phyloP scores from a whole-genome alignment of 2,797 vertebrate genomes.

The Hapalemur alaotrensis region DNA sequence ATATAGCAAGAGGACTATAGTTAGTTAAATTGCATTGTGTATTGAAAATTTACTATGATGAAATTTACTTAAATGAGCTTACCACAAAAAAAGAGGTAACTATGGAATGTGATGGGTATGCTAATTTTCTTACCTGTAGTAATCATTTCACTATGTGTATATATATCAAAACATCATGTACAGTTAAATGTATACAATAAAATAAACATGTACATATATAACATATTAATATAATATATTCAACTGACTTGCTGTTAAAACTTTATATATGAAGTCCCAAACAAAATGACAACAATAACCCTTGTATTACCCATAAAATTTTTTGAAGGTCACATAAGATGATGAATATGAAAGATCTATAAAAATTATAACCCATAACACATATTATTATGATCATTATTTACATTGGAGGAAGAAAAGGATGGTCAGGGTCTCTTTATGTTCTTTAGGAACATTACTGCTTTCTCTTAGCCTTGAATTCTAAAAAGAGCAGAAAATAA shows the following conservation, averaged over 20 bases:
- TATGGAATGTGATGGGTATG: no score
- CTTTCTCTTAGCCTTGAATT: neutral
- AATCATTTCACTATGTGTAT: no score
- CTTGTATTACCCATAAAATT: neutral
- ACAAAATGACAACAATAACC: neutral
- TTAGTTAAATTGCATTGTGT: neutral
- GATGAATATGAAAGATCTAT: neutral
- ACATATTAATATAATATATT: neutral
- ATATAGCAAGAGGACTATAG: neutral
- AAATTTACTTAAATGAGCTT: neutral
- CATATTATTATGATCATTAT: neutral
- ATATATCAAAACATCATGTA: no score
- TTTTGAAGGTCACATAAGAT: neutral
- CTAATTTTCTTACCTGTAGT: no score
- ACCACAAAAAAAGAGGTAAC: neutral
- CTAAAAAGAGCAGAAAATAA: neutral
- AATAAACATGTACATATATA: no score
- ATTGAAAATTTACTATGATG: neutral
- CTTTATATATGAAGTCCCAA: neutral
- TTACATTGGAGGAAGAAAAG: no score
- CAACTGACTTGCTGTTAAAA: neutral
- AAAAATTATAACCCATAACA: neutral
- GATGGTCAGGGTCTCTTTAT: neutral
- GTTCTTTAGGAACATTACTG: neutral
- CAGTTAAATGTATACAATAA: no score